phyloP scores from a whole-genome alignment of 2,888 invertebrate genomes.

The Saturnia japonica region DNA sequence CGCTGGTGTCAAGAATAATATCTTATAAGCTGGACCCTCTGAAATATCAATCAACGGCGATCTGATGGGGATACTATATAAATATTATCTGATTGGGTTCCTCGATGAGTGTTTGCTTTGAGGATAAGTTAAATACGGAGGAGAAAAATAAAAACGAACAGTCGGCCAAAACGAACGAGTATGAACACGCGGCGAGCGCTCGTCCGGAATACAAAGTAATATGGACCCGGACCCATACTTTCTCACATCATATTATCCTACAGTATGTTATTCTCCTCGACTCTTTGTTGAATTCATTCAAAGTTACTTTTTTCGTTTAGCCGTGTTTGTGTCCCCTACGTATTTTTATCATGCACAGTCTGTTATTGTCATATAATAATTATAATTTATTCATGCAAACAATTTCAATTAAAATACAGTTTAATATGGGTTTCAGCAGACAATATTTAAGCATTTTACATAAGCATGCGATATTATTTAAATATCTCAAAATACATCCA shows the following conservation, averaged over 20 bases:
- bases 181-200: not conserved
- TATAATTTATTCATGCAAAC: too few relatives aligned
- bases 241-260: conserved; percentile 1
- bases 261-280: not conserved
- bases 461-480: too few relatives aligned
- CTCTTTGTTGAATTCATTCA: not conserved
- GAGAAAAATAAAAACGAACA: not conserved
- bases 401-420: too few relatives aligned
- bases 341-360: not conserved
- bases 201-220: not conserved
- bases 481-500: too few relatives aligned
- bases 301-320: not conserved
- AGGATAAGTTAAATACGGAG: not conserved
- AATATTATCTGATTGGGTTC: not conserved
- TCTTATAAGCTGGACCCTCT: not conserved
- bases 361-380: too few relatives aligned
- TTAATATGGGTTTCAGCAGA: too few relatives aligned
- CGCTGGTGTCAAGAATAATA: not conserved
- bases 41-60: not conserved
- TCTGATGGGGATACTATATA: not conserved
- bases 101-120: not conserved
- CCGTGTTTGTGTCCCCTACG: not conserved
- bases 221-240: not conserved
- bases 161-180: not conserved
- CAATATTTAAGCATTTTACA: too few relatives aligned